A percentile compares a stretch with the other conserved stretches of the same genome.
These are phyloP conservation scores for Drosophila triauraria DNA, from an alignment of 1,140 invertebrate genomes.

Conservation along the genomic window DNA sequence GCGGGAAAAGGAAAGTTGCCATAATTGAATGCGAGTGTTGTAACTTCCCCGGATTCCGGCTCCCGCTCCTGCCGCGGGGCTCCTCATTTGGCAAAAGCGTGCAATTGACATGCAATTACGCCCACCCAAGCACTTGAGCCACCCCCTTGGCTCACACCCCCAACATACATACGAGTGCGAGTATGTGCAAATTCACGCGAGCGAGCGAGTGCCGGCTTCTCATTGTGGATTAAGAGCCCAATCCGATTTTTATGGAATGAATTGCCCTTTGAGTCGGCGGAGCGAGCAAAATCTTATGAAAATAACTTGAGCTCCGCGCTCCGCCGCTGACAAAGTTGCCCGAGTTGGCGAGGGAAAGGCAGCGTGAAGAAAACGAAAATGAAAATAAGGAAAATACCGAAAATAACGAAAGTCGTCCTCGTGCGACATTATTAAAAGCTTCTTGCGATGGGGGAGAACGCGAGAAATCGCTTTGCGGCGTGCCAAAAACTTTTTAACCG, in stretches of 20 bases:
- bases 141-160: slow-evolving; percentile 4
- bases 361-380: slow-evolving; percentile 8
- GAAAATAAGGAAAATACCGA: slow-evolving; percentile 52
- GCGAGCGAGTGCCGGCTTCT: slow-evolving; percentile 20
- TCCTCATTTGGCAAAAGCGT: slow-evolving; percentile 47
- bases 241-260: slow-evolving; percentile 59
- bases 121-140: slow-evolving; percentile 23
- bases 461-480: slow-evolving; percentile 77
- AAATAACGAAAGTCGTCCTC: slow-evolving; percentile 53
- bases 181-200: slow-evolving; percentile 10
- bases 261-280: slow-evolving; percentile 50
- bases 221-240: slow-evolving; percentile 56
- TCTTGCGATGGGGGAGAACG: slow-evolving; percentile 55
- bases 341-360: neutral
- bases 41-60: neutral
- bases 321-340: slow-evolving; percentile 47
- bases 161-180: slow-evolving; percentile 5
- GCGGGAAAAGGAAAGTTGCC: slow-evolving; percentile 54
- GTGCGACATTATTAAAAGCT: slow-evolving; percentile 71
- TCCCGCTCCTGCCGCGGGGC: neutral
- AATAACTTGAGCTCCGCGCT: slow-evolving; percentile 57
- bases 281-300: slow-evolving; percentile 71
- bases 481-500: slow-evolving; percentile 75
- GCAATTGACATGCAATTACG: slow-evolving; percentile 82
- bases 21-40: slow-evolving; percentile 60